Conservation (phyloP, 1,140 invertebrate genomes). For the Orchesella cincta region DNA sequence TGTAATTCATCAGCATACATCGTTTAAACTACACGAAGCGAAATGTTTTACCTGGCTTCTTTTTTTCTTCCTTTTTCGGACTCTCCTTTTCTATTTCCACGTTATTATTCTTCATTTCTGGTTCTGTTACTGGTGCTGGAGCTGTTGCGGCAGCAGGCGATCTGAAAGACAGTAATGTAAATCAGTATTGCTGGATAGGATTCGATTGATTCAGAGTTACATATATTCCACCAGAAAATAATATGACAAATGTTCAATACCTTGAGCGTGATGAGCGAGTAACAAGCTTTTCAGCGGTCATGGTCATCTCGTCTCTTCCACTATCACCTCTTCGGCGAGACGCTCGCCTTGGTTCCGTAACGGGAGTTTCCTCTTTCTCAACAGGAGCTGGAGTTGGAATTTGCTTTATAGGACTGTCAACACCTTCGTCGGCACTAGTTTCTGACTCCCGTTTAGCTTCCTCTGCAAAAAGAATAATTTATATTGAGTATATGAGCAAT, state of each 20-base stretch:
- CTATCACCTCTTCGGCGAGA: neutral
- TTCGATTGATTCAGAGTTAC: too few relatives aligned
- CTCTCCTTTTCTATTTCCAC: neutral
- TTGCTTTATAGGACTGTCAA: conserved; percentile 30
- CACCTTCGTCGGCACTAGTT: conserved; percentile 43
- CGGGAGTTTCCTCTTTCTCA: neutral
- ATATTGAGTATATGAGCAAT: neutral
- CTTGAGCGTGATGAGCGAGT: neutral
- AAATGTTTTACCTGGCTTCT: neutral
- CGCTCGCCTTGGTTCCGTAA: neutral
- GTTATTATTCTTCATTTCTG: neutral
- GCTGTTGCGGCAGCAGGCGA: neutral
- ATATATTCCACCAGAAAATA: too few relatives aligned
- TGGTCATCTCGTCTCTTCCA: conserved; percentile 15
- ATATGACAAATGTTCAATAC: too few relatives aligned
- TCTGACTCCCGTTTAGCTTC: conserved; percentile 45
- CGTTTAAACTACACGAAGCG: too few relatives aligned
- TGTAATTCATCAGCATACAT: too few relatives aligned
- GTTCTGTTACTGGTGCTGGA: neutral
- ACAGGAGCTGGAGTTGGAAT: neutral
- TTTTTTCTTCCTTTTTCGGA: neutral
- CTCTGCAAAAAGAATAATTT: conserved; percentile 27
- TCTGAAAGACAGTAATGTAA: neutral
- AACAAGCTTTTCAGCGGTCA: conserved; percentile 20
- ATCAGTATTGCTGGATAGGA: too few relatives aligned